phyloP scores from a whole-genome alignment of 2,113 vertebrate genomes.

The Tauraco erythrolophus region DNA sequence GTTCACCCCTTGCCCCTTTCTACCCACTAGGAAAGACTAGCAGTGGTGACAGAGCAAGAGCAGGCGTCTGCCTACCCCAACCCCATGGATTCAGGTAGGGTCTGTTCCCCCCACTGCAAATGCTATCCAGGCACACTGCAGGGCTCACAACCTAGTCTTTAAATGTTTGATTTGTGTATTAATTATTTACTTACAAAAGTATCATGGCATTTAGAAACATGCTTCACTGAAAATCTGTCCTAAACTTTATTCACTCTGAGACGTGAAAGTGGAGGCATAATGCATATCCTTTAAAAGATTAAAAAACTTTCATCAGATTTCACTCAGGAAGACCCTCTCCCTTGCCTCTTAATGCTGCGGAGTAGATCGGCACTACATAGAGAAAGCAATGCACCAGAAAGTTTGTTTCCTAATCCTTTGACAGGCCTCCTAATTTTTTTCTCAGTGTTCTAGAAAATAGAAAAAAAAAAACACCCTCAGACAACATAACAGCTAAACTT shows the following conservation, averaged over 20 bases:
- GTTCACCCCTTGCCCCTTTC: not conserved
- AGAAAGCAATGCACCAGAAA: constrained; percentile 7
- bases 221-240: constrained; percentile 19
- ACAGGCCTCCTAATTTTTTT: constrained; percentile 15
- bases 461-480: not conserved
- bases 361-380: not conserved
- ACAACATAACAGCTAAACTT: constrained; percentile 57
- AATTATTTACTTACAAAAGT: constrained; percentile 44
- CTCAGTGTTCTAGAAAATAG: constrained; percentile 26
- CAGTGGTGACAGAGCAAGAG: not conserved
- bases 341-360: not conserved
- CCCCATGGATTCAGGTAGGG: not conserved
- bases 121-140: not conserved
- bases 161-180: constrained; percentile 32
- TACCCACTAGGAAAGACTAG: not conserved
- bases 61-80: not conserved
- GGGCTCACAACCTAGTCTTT: not conserved
- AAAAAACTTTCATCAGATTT: not conserved
- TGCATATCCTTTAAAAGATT: constrained; percentile 36
- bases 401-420: constrained; percentile 53
- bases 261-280: constrained; percentile 34
- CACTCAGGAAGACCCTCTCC: not conserved
- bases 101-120: not conserved
- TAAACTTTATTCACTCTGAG: not conserved
- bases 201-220: constrained; percentile 20